Conservation (phyloP, 2,113 vertebrate genomes). For the Elgaria multicarinata region DNA sequence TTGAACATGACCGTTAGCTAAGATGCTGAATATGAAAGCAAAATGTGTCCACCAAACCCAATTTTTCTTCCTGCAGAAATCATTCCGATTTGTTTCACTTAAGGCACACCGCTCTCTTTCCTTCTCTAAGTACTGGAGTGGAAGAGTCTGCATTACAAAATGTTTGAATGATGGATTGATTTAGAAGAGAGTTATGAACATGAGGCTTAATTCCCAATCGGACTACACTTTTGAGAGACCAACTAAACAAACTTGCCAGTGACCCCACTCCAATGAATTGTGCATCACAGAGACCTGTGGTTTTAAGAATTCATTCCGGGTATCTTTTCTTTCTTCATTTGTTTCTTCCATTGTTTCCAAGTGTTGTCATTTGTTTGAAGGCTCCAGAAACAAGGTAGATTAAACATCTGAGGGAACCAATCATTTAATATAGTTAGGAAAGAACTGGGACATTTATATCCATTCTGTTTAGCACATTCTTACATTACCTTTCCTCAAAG, state of each 20-base stretch:
- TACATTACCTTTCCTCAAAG: neutral
- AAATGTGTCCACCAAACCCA: neutral
- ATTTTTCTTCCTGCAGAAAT: neutral
- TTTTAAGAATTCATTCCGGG: neutral
- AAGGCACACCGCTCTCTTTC: neutral
- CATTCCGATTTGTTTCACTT: slow-evolving; percentile 6
- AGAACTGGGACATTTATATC: neutral
- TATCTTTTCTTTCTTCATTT: neutral
- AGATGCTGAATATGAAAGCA: neutral
- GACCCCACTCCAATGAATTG: neutral
- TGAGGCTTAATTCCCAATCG: neutral
- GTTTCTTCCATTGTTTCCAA: neutral
- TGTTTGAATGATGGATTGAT: slow-evolving; percentile 7
- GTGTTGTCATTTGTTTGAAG: neutral
- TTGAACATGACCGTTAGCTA: neutral
- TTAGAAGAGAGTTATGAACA: slow-evolving; percentile 3
- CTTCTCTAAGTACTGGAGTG: neutral
- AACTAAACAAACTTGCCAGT: neutral
- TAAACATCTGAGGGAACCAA: neutral
- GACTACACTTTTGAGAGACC: neutral
- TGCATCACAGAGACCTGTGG: neutral
- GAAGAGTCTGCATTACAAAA: neutral
- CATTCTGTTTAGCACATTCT: neutral
- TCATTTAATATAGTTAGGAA: neutral
- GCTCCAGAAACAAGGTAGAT: neutral